A percentile compares a stretch with the other conserved stretches of the same genome.
Evolutionary conservation across 2,113 vertebrate genomes (phyloP).

Genomic region (Orycteropus afer): DNA sequence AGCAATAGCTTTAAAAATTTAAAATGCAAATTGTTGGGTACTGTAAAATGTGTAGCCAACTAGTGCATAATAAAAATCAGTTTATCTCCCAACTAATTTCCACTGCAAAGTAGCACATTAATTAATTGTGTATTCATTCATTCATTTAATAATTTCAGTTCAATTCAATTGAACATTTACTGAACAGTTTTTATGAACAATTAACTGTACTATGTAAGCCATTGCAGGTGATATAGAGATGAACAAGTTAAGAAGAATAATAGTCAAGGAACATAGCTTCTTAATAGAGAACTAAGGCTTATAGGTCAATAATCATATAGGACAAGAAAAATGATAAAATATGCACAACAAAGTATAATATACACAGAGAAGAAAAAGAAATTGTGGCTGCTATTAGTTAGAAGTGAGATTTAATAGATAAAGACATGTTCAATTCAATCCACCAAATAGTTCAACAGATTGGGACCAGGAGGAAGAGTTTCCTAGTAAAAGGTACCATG

Average conservation of each 20-base stretch:
- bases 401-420: neutral
- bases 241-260: constrained; percentile 23
- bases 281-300: neutral
- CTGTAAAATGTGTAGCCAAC: neutral
- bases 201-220: neutral
- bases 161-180: neutral
- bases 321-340: constrained; percentile 55
- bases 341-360: constrained; percentile 52
- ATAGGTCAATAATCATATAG: neutral
- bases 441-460: neutral
- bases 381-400: neutral
- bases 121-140: neutral
- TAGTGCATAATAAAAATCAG: neutral
- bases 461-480: neutral
- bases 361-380: constrained; percentile 61
- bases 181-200: constrained; percentile 22
- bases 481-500: neutral
- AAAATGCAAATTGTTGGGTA: neutral
- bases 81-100: neutral
- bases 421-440: neutral
- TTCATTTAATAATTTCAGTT: constrained; percentile 32
- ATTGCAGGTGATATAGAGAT: constrained; percentile 17
- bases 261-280: neutral
- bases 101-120: constrained; percentile 9
- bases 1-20: neutral